Evolutionary conservation across 1,140 invertebrate genomes (phyloP), one percentile per base, ranked within the genome.

Genomic region (Eulimnadia texana): DNA sequence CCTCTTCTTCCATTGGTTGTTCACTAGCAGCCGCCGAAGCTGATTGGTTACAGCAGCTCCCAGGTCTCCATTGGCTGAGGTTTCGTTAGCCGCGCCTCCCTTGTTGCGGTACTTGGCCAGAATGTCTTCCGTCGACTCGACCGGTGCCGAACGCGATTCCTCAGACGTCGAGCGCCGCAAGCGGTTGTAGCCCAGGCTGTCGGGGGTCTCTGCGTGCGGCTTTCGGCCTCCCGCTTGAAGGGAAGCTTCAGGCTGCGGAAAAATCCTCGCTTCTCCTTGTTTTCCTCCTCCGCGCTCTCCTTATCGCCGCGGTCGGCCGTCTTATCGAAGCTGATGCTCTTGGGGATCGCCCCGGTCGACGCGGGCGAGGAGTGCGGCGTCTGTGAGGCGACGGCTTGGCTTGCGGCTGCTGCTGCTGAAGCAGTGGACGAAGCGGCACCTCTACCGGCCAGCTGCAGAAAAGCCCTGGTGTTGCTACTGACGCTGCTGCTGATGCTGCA

Each of bases 61-160:
- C 60, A 22, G 60, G 16, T 67, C 83, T 0, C 81, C 79, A n/a
- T n/a, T n/a, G n/a, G n/a, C n/a, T n/a, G n/a, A n/a, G n/a, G n/a
- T n/a, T n/a, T n/a, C n/a, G n/a, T n/a, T n/a, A n/a, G n/a, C n/a
- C n/a, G n/a, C n/a, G n/a, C n/a, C n/a, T n/a, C 33, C 16, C 74
- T 93, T 92, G 53, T 86, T 82, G 16, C 93, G 78, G 72, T 98
- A 98, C 70, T 96, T 97, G 24, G 89, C 92, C 65, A 98, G 78
- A 68, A 98, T 97, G 69, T 96, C 93, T 70, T 97, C 93, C 13
- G 86, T 83, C 47, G 81, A 82, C 72, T 91, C 89, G 80, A 51
- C 42, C 16, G 60, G 49, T 20, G 28, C 13, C 1, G 58, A 25
- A 1, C 50, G 58, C 3, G 56, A 25, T 19, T 63, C 62, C 42